Percentiles rank a stretch among this genome's conserved stretches.
Evolutionary conservation across 30 jellyfish, hydroid and myxozoan species (phyloP).

Genomic region (Aurelia aurita): DNA sequence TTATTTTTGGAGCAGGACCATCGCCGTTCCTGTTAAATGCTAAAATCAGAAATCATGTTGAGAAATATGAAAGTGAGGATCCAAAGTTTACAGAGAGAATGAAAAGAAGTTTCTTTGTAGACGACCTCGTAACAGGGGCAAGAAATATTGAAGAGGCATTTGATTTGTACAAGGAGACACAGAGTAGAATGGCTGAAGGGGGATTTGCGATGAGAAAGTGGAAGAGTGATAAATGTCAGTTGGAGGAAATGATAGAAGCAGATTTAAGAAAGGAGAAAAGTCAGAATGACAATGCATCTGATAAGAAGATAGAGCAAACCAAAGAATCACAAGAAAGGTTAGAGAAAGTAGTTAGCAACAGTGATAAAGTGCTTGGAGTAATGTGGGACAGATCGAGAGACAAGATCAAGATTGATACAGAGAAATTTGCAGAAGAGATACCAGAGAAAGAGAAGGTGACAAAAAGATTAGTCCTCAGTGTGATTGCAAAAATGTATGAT

Average conservation of each 20-base stretch:
- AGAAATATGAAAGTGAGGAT: neutral
- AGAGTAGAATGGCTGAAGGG: neutral
- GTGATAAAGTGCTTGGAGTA: neutral
- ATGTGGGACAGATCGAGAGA: neutral
- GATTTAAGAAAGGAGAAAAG: neutral
- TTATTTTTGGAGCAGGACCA: neutral
- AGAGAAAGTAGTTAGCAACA: neutral
- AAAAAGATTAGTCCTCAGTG: neutral
- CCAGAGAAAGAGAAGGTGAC: neutral
- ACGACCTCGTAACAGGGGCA: neutral
- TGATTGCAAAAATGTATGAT: neutral
- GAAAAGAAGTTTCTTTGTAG: neutral
- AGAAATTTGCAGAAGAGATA: neutral
- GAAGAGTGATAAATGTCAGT: neutral
- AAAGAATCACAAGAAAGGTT: neutral
- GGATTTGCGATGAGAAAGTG: neutral
- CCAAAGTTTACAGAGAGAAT: neutral
- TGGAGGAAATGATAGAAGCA: neutral
- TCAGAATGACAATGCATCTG: neutral
- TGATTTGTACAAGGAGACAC: neutral
- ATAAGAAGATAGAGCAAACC: neutral
- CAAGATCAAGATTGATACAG: neutral
- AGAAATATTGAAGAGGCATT: neutral
- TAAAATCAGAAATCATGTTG: neutral
- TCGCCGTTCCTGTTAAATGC: neutral